A percentile compares a stretch with the other conserved stretches of the same genome.
Conservation (phyloP, 2,888 invertebrate species). For the Sepiola atlantica region DNA sequence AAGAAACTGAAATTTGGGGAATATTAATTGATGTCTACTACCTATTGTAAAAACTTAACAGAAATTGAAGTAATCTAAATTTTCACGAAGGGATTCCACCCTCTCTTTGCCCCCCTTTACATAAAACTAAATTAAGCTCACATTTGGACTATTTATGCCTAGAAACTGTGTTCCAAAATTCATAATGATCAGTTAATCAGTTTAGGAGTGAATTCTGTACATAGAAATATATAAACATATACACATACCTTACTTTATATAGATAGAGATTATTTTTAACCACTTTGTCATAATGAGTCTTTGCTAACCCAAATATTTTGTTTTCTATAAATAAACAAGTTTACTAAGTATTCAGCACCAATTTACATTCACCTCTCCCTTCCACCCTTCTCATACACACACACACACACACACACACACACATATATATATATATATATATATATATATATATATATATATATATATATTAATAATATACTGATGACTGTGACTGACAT, state of each 20-base stretch:
- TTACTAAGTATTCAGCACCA: neutral
- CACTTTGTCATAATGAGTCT: neutral
- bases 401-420: neutral
- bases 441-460: neutral
- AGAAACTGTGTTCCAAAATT: no score
- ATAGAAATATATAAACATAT: no score
- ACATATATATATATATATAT: neutral
- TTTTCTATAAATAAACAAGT: neutral
- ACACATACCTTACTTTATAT: neutral
- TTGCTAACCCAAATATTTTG: neutral
- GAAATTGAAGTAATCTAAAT: no score
- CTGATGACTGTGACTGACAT: neutral
- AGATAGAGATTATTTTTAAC: neutral
- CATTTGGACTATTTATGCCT: no score
- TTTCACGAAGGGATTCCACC: no score
- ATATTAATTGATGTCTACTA: no score
- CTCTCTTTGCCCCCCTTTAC: no score
- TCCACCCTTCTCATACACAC: neutral
- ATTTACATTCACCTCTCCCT: neutral
- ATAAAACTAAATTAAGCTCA: no score
- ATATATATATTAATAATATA: neutral
- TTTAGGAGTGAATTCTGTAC: no score
- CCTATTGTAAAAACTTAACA: no score
- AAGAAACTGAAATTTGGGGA: no score
- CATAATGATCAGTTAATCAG: no score